Percentiles rank a stretch among this genome's conserved stretches.
Evolutionary conservation across 2,113 vertebrate species (phyloP).

Genomic region (Petrocephalus microphthalmus): DNA sequence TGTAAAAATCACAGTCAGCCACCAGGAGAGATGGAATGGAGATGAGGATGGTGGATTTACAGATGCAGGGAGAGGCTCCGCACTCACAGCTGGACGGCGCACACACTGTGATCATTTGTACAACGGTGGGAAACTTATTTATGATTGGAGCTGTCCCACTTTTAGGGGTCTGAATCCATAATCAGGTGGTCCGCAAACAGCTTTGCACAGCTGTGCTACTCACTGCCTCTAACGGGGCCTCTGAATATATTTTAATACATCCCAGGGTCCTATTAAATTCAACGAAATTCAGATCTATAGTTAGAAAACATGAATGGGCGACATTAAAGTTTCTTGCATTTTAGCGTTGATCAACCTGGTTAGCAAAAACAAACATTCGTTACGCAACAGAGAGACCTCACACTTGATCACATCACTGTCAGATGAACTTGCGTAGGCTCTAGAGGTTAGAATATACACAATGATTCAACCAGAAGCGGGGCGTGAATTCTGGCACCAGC

Average conservation of each 20-base stretch:
- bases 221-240: background rate
- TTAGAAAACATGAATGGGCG: background rate
- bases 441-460: background rate
- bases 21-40: background rate
- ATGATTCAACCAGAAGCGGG: background rate
- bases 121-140: background rate
- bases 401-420: background rate
- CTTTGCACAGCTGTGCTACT: conserved; percentile 2
- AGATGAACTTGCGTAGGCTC: background rate
- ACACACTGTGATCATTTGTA: background rate
- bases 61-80: background rate
- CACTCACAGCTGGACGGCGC: background rate
- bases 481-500: background rate
- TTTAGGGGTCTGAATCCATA: background rate
- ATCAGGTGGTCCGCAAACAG: background rate
- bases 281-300: background rate
- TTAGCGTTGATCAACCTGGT: background rate
- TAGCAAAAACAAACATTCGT: background rate
- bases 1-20: background rate
- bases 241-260: background rate
- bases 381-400: background rate
- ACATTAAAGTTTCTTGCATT: background rate
- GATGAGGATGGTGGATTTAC: background rate
- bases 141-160: background rate
- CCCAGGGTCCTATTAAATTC: background rate